Evolutionary conservation across 2,797 vertebrate genomes (phyloP), one percentile per base, ranked within the genome.

Genomic region (Peromyscus nudipes): DNA sequence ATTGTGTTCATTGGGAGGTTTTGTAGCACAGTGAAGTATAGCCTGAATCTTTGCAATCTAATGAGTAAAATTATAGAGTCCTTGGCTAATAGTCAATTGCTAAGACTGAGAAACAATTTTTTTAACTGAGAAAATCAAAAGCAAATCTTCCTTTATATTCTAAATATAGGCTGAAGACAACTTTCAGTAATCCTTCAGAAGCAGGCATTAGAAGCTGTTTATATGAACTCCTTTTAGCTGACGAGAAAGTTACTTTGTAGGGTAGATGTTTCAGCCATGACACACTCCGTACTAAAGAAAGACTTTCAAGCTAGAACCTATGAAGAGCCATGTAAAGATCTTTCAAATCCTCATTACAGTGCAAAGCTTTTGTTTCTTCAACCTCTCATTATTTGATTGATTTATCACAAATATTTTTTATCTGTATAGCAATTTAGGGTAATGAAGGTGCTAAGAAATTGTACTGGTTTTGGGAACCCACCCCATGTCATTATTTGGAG

Each of bases 361-460:
- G 16, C 4, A 46, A 64, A 43, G 9, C 37, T 83, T 83, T 64
- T 46, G 17, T 60, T 37, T 82, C 80, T 82, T 25, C 2, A 86
- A 82, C 5, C 11, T 6, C 83, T 94, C 34, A 34, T 92, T 90
- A 73, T 85, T 94, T 91, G 31, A 84, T 55, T 85, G 57, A 79
- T 37, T 87, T 95, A 12, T 92, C n/a, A 88, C 57, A 69, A 49
- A 65, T 57, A 64, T 84, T 85, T 95, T 46, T 55, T 16, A 92
- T 92, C 25, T 85, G 3, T 23, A 23, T 81, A 93, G n/a, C 37
- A 75, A 49, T 75, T 91, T 71, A 49, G 40, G 88, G 49, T 73
- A 86, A 23, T 49, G 29, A 4, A 89, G 1, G 2, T 37, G 23
- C 21, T 92, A 43, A 71, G 76, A 91, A 96, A 92, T 92, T 92